Percentiles rank a stretch among this genome's conserved stretches.
Conservation (phyloP, 2,797 vertebrate species). For the Pempheris klunzingeri region DNA sequence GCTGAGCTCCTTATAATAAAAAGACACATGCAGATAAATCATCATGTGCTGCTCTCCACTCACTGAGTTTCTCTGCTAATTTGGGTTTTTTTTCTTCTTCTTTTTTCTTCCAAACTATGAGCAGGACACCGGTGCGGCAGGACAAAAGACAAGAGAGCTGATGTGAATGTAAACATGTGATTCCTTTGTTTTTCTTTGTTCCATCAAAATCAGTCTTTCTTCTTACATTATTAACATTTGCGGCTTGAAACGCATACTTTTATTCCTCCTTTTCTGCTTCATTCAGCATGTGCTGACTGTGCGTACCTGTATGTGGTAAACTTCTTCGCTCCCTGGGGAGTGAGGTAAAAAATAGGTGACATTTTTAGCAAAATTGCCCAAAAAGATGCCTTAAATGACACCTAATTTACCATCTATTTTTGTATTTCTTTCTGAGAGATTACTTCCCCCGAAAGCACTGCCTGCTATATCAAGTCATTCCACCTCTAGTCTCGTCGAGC, state of each 20-base stretch:
- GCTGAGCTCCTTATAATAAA: conserved; percentile 30
- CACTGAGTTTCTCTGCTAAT: conserved; percentile 36
- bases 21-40: conserved; percentile 42
- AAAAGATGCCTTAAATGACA: conserved; percentile 23
- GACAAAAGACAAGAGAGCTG: conserved; percentile 46
- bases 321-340: not conserved
- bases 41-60: conserved; percentile 18
- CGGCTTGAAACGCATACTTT: not conserved
- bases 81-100: not conserved
- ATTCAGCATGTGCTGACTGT: not conserved
- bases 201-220: conserved; percentile 5
- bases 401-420: conserved; percentile 9
- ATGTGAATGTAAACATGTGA: conserved; percentile 30
- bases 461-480: not conserved
- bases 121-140: conserved; percentile 34
- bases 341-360: not conserved
- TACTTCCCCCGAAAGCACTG: not conserved
- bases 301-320: not conserved
- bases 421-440: conserved; percentile 16
- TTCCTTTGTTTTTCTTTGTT: conserved; percentile 6
- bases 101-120: conserved; percentile 34
- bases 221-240: conserved; percentile 12
- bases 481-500: not conserved
- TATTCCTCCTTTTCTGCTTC: not conserved
- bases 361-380: conserved; percentile 3